A percentile compares a stretch with the other conserved stretches of the same genome.
Evolutionary conservation across 2,113 vertebrate genomes (phyloP).

Genomic region (Pomatorhinus ruficollis): DNA sequence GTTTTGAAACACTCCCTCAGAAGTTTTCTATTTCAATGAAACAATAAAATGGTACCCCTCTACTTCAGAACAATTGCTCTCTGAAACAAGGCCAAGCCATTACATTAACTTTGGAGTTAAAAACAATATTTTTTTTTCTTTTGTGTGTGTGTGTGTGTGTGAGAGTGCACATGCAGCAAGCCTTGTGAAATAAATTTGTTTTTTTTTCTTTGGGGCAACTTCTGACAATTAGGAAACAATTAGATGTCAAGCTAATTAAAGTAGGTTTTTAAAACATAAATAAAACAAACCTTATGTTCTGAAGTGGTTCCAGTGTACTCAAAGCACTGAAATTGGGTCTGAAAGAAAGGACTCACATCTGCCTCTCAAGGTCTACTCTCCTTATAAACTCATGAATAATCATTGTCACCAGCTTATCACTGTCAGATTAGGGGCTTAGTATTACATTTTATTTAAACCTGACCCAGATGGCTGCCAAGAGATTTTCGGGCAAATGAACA

Average conservation of each 20-base stretch:
- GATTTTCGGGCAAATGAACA: constrained; percentile 60
- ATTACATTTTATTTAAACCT: constrained; percentile 56
- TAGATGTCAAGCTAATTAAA: constrained; percentile 19
- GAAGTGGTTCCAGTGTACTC: constrained; percentile 19
- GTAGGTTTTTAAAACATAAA: not conserved
- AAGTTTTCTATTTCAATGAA: not conserved
- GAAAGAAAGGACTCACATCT: constrained; percentile 53
- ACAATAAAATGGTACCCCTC: not conserved
- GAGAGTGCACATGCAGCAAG: not conserved
- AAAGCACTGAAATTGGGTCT: constrained; percentile 5
- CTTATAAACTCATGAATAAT: constrained; percentile 54
- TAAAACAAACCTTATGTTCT: constrained; percentile 21
- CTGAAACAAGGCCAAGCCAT: not conserved
- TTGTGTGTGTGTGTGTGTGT: not conserved
- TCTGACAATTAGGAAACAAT: constrained; percentile 32
- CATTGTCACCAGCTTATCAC: constrained; percentile 55
- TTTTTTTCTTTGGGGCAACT: not conserved
- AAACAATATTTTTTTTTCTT: not conserved
- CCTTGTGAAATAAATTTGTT: not conserved
- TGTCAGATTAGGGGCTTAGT: constrained; percentile 52
- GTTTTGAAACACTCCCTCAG: not conserved
- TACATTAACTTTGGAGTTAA: not conserved
- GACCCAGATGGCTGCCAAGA: constrained; percentile 60
- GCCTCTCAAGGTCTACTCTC: constrained; percentile 56
- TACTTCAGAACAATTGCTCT: not conserved